Conservation (phyloP, 2,797 vertebrate genomes). For the Nannoperca obscura region DNA sequence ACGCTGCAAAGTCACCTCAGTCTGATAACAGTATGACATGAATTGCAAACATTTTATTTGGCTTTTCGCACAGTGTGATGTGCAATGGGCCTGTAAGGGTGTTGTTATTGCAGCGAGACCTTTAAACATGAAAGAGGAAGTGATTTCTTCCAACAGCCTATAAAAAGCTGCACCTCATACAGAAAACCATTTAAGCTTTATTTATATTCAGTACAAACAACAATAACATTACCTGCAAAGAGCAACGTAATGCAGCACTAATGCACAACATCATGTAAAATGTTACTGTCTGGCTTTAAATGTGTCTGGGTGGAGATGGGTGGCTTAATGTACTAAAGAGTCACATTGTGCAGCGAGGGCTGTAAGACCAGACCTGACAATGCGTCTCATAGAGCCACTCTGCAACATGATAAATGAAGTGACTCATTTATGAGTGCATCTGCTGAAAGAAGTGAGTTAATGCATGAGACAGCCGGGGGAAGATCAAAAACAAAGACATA, state of each 20-base stretch:
- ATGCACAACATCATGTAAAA: slow-evolving; percentile 64
- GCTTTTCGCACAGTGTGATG: background rate
- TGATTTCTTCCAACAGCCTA: slow-evolving; percentile 3
- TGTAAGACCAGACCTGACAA: slow-evolving; percentile 45
- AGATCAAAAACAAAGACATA: slow-evolving; percentile 73
- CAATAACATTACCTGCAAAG: slow-evolving; percentile 63
- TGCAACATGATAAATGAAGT: slow-evolving; percentile 56
- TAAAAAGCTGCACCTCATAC: slow-evolving; percentile 18
- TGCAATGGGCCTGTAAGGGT: background rate
- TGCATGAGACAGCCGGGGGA: slow-evolving; percentile 68
- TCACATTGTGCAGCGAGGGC: slow-evolving; percentile 37
- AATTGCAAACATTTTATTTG: background rate
- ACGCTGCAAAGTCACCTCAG: background rate
- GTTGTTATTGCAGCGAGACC: background rate
- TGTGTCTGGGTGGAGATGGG: slow-evolving; percentile 47
- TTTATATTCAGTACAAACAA: slow-evolving; percentile 65
- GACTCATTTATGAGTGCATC: slow-evolving; percentile 67
- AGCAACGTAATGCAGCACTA: slow-evolving; percentile 67
- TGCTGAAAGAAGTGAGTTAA: slow-evolving; percentile 76
- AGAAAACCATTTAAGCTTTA: slow-evolving; percentile 35
- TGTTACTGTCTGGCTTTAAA: slow-evolving; percentile 60
- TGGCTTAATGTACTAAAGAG: slow-evolving; percentile 68
- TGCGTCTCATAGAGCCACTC: slow-evolving; percentile 36
- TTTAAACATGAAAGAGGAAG: slow-evolving; percentile 15
- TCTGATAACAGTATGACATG: background rate